Evolutionary conservation across 2,797 vertebrate genomes (phyloP), one percentile per base, ranked within the genome.

Genomic region (Cossypha caffra): DNA sequence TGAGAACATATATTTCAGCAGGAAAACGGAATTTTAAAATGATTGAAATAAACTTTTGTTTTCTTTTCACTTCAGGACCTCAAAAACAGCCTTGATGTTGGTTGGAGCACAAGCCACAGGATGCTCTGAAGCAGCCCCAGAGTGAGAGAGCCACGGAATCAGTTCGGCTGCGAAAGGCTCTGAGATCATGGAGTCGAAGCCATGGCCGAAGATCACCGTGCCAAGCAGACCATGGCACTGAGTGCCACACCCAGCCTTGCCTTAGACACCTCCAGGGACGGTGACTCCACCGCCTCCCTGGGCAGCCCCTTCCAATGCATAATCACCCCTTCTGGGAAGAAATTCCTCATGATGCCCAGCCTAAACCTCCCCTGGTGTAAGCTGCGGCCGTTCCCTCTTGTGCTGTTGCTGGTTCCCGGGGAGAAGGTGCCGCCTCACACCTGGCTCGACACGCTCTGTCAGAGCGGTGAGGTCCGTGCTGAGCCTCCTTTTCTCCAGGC

Each of bases 401-500:
- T 37, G 9, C 55, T 7, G 47, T 25, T 2, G 6, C 45, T 25
- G 11, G 18, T 13, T 28, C 11, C 18, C 31, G 4, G 48, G 33
- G 23, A 2, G 26, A 17, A 37, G 62, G 24, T 1, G 11, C 55
- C 7, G 11, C 9, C 2, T 3, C 4, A 6, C 35, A 2, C 17
- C 47, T 6, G 61, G 61, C 38, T 8, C 38, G 5, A 11, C 86
- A 10, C 0, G 1, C 15, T 61, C 47, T 16, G 16, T 7, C 54
- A 12, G 24, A 33, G 26, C 2, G 1, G 1, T 4, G 5, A 31
- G 7, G 9, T 10, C 35, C 2, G 1, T 16, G 31, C 55, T 6
- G 35, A 43, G 35, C 23, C 23, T 23, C 55, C 31, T 24, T 16
- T 54, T 28, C 54, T 55, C 31, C 19, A 3, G 62, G 18, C 13